These are phyloP conservation scores for Lepidotrigona ventralis DNA, from an alignment of 1,140 invertebrate species.

Conservation along the genomic window DNA sequence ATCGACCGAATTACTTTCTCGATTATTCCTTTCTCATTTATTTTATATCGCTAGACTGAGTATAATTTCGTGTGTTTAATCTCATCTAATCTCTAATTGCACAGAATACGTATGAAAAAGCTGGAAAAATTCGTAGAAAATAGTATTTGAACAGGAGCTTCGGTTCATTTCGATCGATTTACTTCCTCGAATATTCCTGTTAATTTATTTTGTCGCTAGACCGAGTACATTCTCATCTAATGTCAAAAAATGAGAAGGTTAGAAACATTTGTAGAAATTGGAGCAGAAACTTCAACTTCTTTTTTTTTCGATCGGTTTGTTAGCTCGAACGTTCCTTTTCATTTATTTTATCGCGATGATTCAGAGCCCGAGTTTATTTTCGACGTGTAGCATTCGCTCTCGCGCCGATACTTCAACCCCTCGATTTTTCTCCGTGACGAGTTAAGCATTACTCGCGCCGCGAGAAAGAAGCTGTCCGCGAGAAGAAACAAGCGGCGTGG, in stretches of 20 bases:
- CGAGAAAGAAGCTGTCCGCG: constrained; percentile 4
- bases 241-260: too few species aligned
- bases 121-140: neutral
- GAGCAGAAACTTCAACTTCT: neutral
- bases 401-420: neutral
- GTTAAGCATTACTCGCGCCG: neutral
- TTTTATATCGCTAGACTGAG: too few species aligned
- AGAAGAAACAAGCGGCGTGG: constrained; percentile 7
- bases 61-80: neutral
- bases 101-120: neutral
- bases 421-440: neutral
- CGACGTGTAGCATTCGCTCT: neutral
- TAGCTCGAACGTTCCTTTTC: neutral
- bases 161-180: neutral
- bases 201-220: too few species aligned
- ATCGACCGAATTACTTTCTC: too few species aligned
- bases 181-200: too few species aligned
- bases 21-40: too few species aligned
- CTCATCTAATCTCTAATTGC: neutral
- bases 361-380: neutral
- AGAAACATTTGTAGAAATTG: neutral
- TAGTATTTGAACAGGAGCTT: neutral
- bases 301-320: too few species aligned
- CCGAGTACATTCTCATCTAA: neutral
- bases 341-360: neutral